Base-by-base conservation (phyloP, 2,113 vertebrate genomes). In the Trinectes maculatus region DNA sequence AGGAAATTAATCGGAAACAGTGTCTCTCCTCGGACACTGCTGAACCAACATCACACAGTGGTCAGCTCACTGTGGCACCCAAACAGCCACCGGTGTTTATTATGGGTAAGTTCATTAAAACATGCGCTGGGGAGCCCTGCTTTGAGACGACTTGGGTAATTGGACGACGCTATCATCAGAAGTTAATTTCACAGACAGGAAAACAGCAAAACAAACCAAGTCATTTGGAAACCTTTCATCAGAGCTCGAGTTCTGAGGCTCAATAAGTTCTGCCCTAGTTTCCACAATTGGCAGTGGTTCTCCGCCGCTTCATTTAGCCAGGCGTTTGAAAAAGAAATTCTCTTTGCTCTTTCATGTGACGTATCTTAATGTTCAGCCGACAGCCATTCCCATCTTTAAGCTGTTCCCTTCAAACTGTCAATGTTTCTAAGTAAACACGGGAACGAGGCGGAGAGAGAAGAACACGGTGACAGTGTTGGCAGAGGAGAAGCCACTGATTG, bases 141-240 rank as follows among this genome's bases (percentile, higher is more conserved):
- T 71, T 31, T 40, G 75, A 63, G 74, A 77, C 62, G 36, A 76
- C n/a, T 8, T 8, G 68, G 63, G 72, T 88, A 87, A 90, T 85
- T 85, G 83, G 82, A 74, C 74, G 73, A 80, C 78, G 62, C 64
- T 84, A 87, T 80, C 76, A 80, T 73, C 59, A 55, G 56, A 47
- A 74, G 74, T 74, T 79, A 79, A 88, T 88, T 87, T 84, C 70
- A 74, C 67, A 85, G 75, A 72, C 46, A 72, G 71, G 74, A 79
- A 84, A 71, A 76, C 74, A 83, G 72, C 68, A 72, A 86, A 83
- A 84, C 74, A 89, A 85, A 81, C 77, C 69, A 33, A 87, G 77
- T 80, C 77, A 83, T 83, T 74, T 67, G 80, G 72, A 85, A 85
- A 79, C 64, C 60, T 80, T 82, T 76, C 36, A 82, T 90, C 81